A percentile compares a stretch with the other conserved stretches of the same genome.
phyloP scores from a whole-genome alignment of 2,888 invertebrate genomes.

The Dicranocentrus wangi region DNA sequence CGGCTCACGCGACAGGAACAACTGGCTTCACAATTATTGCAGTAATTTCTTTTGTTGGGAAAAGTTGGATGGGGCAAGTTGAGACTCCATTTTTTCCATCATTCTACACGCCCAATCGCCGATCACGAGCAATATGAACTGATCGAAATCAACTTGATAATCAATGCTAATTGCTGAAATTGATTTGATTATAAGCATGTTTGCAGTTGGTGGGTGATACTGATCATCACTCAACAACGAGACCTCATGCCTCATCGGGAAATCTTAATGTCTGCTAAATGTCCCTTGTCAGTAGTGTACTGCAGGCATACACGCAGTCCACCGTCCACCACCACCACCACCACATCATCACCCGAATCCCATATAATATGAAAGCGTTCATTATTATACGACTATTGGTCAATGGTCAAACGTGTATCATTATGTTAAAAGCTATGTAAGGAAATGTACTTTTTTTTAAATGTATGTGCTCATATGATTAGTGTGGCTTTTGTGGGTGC shows the following conservation, averaged over 20 bases:
- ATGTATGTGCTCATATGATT: too few species aligned
- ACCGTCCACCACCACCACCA: neutral
- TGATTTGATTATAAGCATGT: slow-evolving; percentile 4
- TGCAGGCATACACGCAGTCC: too few species aligned
- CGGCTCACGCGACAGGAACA: too few species aligned
- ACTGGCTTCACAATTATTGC: too few species aligned
- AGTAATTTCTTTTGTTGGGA: too few species aligned
- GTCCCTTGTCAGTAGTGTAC: too few species aligned
- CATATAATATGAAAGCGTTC: neutral
- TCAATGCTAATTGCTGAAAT: too few species aligned
- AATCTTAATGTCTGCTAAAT: neutral
- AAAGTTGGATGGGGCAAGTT: slow-evolving; percentile 6
- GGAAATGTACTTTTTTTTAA: slow-evolving; percentile 4
- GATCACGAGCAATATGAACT: too few species aligned
- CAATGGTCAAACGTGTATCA: slow-evolving; percentile 11
- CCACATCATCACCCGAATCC: slow-evolving; percentile 9
- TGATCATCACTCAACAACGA: neutral
- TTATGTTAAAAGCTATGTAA: slow-evolving; percentile 24
- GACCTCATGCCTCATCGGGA: neutral
- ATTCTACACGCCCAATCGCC: too few species aligned
- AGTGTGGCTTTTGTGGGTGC: neutral
- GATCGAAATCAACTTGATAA: too few species aligned
- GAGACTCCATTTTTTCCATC: too few species aligned
- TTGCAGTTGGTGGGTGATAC: neutral
- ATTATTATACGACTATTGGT: slow-evolving; percentile 1